Evolutionary conservation across 1,140 invertebrate genomes (phyloP), one percentile per base, ranked within the genome.

Genomic region (Bombus waltoni): DNA sequence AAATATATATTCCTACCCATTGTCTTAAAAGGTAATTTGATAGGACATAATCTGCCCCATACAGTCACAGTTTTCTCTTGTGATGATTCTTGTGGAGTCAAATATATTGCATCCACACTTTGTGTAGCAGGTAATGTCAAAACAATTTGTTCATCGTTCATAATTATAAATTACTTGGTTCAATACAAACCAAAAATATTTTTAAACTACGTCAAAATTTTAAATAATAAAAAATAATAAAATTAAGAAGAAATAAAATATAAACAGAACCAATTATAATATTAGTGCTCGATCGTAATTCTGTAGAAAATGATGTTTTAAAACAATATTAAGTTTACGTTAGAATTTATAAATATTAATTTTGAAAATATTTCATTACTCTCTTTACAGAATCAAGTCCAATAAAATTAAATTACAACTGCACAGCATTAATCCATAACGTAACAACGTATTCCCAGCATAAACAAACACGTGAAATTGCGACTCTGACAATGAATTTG

Each of bases 11-110:
- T 25, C 90, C 88, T 88, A 93, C 93, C 93, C 38, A 93, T 35
- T 62, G 83, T 87, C 82, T 81, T 81, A 3, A 91, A 73, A 28
- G 47, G 72, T 47, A 72, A 9, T 62, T 74, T 59, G 25, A 76
- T 66, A 72, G 93, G 85, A n/a, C 87, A 93, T 15, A 94, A 75
- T 87, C 89, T 89, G 59, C 93, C 93, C 93, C 93, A 94, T 42
- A 91, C n/a, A 1, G 22, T 38, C 28, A 68, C 38, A 38, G 65
- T 38, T 44, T 68, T 32, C 57, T 87, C 71, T 25, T 87, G 78
- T 3, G 80, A 83, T 9, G 73, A 74, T 9, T 91, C 89, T 76
- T 91, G 89, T 28, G 89, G 93, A 22, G 92, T 89, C 1, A 89
- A 84, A 25, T 40, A 71, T 53, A 91, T 8, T 8, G 38, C 84